Evolutionary conservation across 2,888 invertebrate species (phyloP), one percentile per base, ranked within the genome.

Genomic region (Rotaria sp.): DNA sequence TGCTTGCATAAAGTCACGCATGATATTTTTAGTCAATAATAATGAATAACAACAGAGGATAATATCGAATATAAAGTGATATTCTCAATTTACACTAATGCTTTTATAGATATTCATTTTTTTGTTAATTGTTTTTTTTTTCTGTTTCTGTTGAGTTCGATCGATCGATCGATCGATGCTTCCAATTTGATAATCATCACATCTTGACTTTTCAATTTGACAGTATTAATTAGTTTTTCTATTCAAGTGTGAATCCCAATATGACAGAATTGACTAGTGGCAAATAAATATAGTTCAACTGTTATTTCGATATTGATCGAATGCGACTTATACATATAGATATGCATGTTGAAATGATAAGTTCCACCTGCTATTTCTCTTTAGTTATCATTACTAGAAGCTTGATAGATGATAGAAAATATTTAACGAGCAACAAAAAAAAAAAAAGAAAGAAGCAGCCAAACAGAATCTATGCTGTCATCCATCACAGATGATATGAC

Each of bases 211-310:
- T 59, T 59, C 30, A 26, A 59, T 59, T 26, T 26, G 26, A 59
- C 30, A 59, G 57, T 59, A n/a, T 59, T 59, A 59, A 59, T 59
- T 59, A 59, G 57, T 59, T 59, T 59, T 59, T 59, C 57, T 59
- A 59, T 59, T 59, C 57, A 59, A 59, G 57, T 59, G 57, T 59
- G 57, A 59, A 59, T 59, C 57, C 57, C n/a, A 59, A 59, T 59
- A 59, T 59, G 57, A 59, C 57, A 59, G n/a, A 15, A 30, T 30
- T 52, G 26, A 8, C 57, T 59, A 13, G 8, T 59, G 57, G 57
- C 57, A 59, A 59, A 15, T 59, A 30, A n/a, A 30, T 59, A 59
- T n/a, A 59, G 57, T 59, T 59, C 57, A 59, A 30, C 30, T 59
- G 30, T 30, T 59, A 13, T 13, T n/a, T 59, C 57, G 15, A 30